Conservation (phyloP, 2,888 invertebrate genomes). For the Hylaea fasciaria region DNA sequence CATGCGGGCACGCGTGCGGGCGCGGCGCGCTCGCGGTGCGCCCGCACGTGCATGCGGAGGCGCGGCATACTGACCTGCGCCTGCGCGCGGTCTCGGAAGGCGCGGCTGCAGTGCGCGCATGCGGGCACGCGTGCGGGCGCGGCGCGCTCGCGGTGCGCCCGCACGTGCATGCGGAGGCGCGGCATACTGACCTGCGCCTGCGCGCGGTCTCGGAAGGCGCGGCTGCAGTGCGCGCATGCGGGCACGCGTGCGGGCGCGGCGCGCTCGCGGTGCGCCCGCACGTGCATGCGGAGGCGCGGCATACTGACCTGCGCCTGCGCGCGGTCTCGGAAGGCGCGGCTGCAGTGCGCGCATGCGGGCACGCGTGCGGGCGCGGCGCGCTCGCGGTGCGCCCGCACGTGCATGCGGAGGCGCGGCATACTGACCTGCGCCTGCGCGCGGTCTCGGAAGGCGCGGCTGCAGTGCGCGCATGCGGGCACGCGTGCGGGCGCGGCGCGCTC, state of each 20-base stretch:
- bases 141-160: too few relatives aligned
- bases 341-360: too few relatives aligned
- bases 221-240: slow-evolving; percentile 67
- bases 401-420: slow-evolving; percentile 79
- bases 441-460: too few relatives aligned
- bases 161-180: slow-evolving; percentile 42
- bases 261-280: slow-evolving; percentile 80
- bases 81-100: slow-evolving; percentile 63
- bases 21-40: too few relatives aligned
- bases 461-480: too few relatives aligned
- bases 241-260: slow-evolving; percentile 63
- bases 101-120: slow-evolving; percentile 68
- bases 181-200: slow-evolving; percentile 60
- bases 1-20: too few relatives aligned
- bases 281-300: slow-evolving; percentile 80
- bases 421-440: too few relatives aligned
- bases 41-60: slow-evolving; percentile 45
- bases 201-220: slow-evolving; percentile 65
- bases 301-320: too few relatives aligned
- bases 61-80: slow-evolving; percentile 56
- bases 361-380: too few relatives aligned
- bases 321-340: too few relatives aligned
- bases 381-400: slow-evolving; percentile 81
- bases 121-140: slow-evolving; percentile 65
- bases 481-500: too few relatives aligned